Evolutionary conservation across 2,888 invertebrate species (phyloP), one percentile per base, ranked within the genome.

Genomic region (Emmelina monodactyla): DNA sequence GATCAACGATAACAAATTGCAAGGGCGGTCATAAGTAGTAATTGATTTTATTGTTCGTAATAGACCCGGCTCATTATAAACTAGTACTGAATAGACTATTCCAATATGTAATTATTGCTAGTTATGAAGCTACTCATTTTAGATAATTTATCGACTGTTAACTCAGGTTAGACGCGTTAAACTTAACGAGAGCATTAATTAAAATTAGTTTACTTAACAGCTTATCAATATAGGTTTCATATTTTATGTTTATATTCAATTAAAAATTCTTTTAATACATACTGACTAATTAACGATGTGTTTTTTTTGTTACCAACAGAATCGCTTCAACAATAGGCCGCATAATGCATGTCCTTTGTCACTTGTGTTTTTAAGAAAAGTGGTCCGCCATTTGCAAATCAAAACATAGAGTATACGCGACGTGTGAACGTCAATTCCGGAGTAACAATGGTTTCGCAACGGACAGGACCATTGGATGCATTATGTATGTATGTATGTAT

Each of bases 381-480:
- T 7, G 11, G 11, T 25, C n/a, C 25, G 11, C 6, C 25, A 25
- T 25, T 25, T 25, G 25, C 25, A 25, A 25, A 25, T 10, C 9
- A 6, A 6, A 9, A 25, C 25, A 7, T 3, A 10, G 25, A 4
- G n/a, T 25, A 25, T 22, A n/a, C 42, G 45, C 39, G 45, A 46
- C 46, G 47, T 49, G 47, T 41, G 49, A 49, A 49, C 43, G 43
- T 43, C 47, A 46, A 44, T 47, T 41, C 39, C 39, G 31, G 11
- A 44, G 42, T 36, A 40, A 38, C 45, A 45, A 44, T 43, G 33
- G 48, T 48, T 48, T 50, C 50, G 49, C 42, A 48, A 45, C 47
- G 38, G 34, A 46, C 43, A 45, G 37, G 33, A 31, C 31, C 16
- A 19, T 25, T 25, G 29, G 13, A 29, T 13, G 29, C 19, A 37